Evolutionary conservation across 2,888 invertebrate genomes (phyloP).

Genomic region (Esperia sulphurella): DNA sequence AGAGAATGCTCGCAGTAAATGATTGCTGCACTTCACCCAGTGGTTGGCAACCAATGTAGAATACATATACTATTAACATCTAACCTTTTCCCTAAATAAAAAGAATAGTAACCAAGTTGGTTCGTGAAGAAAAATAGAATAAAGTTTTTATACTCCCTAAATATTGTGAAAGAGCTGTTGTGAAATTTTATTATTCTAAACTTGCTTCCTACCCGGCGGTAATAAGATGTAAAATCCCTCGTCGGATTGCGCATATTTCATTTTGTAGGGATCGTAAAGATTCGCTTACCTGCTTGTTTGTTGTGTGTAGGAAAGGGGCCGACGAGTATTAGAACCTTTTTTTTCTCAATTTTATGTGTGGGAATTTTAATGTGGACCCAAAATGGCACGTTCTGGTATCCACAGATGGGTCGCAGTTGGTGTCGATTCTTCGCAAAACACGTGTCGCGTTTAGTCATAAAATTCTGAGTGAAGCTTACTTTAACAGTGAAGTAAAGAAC

Average conservation of each 20-base stretch:
- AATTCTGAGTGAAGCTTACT: conserved; percentile 32
- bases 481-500: conserved; percentile 20
- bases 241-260: conserved; percentile 59
- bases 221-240: conserved; percentile 66
- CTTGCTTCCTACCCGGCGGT: conserved; percentile 44
- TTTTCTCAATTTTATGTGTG: conserved; percentile 73
- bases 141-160: conserved; percentile 47
- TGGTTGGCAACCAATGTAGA: conserved; percentile 17
- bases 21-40: conserved; percentile 26
- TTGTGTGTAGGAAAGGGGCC: conserved; percentile 69
- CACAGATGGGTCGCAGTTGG: conserved; percentile 70
- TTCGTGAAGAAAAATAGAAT: conserved; percentile 41
- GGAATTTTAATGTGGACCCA: conserved; percentile 71
- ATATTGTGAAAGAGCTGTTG: conserved; percentile 42
- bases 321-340: conserved; percentile 58
- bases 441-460: conserved; percentile 53
- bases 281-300: conserved; percentile 78
- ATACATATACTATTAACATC: conserved; percentile 28
- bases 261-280: conserved; percentile 67
- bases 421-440: conserved; percentile 61
- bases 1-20: conserved; percentile 35
- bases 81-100: conserved; percentile 30
- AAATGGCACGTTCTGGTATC: conserved; percentile 72
- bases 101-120: conserved; percentile 36
- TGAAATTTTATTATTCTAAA: conserved; percentile 43